Conservation (phyloP, 2,113 vertebrate species). For the Rhineura floridana region DNA sequence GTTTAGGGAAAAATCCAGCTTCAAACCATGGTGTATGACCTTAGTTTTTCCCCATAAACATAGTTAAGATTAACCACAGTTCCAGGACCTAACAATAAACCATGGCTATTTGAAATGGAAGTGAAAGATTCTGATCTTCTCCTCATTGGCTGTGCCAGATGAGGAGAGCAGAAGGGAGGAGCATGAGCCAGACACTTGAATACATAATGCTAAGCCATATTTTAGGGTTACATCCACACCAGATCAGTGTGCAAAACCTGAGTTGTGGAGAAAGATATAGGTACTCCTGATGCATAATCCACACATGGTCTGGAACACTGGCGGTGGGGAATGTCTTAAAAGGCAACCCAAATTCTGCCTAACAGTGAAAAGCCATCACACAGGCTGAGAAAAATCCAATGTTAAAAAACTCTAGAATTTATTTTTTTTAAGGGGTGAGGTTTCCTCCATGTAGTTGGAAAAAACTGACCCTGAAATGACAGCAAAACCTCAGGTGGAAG, state of each 20-base stretch:
- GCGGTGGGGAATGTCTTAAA: not conserved
- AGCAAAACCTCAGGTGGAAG: conserved; percentile 72
- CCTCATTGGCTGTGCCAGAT: not conserved
- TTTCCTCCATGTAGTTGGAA: conserved; percentile 36
- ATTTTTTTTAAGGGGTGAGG: conserved; percentile 32
- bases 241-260: not conserved
- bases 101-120: not conserved
- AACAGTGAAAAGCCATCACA: not conserved
- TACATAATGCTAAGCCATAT: not conserved
- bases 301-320: not conserved
- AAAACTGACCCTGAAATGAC: conserved; percentile 69
- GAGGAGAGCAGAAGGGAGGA: not conserved
- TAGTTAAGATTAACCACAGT: not conserved
- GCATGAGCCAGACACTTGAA: not conserved
- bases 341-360: not conserved
- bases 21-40: not conserved
- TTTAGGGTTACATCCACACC: not conserved
- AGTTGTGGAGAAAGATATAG: not conserved
- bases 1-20: not conserved
- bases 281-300: not conserved
- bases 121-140: not conserved
- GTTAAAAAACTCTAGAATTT: not conserved
- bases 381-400: not conserved
- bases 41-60: not conserved
- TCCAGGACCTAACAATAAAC: not conserved